Evolutionary conservation across 2,113 vertebrate species (phyloP).

Genomic region (Physeter macrocephalus): DNA sequence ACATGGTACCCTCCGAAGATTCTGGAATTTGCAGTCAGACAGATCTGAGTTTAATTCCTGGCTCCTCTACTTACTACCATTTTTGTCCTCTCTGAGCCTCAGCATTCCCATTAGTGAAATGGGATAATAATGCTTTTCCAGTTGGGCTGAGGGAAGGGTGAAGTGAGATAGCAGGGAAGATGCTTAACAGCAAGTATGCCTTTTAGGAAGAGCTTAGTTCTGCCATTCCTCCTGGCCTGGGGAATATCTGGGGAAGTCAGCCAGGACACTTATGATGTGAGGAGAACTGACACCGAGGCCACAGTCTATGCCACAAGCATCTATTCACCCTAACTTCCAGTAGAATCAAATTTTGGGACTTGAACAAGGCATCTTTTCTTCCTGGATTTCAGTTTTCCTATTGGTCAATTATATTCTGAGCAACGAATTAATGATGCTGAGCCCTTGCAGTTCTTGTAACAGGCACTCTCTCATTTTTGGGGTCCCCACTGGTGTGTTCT

Average conservation of each 20-base stretch:
- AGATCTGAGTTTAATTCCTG: background rate
- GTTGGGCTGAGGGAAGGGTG: background rate
- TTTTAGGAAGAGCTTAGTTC: background rate
- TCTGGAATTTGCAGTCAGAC: background rate
- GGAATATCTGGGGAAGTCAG: background rate
- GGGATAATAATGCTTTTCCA: background rate
- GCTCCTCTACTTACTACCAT: background rate
- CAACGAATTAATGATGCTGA: background rate
- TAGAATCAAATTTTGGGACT: background rate
- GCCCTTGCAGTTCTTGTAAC: accelerated
- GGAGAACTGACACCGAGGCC: accelerated
- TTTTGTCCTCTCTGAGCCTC: background rate
- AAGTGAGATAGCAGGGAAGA: background rate
- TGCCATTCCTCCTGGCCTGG: background rate
- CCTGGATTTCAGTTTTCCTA: background rate
- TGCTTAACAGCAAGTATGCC: background rate
- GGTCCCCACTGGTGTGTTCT: accelerated
- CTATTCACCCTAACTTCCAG: background rate
- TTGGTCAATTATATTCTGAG: background rate
- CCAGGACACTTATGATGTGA: background rate
- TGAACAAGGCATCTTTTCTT: background rate
- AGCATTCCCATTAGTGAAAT: background rate
- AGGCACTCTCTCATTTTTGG: background rate
- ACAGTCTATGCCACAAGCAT: background rate
- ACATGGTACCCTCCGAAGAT: background rate